Conservation (phyloP, 2,113 vertebrate species). For the Pachycephala philippinensis region DNA sequence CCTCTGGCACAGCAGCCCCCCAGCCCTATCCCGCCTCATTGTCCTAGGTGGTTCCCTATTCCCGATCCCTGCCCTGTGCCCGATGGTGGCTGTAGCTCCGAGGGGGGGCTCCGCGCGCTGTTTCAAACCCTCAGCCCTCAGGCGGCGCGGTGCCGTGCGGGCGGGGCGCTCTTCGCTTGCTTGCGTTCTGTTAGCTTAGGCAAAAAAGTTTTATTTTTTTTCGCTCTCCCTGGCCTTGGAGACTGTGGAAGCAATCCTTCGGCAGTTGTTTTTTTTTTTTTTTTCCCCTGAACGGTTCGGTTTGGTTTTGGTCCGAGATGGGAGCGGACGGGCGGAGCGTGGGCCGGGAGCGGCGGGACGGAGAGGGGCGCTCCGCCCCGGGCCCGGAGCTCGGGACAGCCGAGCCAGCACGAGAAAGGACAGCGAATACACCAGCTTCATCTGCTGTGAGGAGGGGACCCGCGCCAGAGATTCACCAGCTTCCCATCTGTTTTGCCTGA, state of each 20-base stretch:
- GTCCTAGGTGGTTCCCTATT: fast-evolving
- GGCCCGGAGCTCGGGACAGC: too few species aligned
- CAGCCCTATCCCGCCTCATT: not conserved
- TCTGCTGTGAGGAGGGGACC: not conserved
- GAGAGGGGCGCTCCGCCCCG: too few species aligned
- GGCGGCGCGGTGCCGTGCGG: too few species aligned
- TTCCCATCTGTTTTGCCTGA: not conserved
- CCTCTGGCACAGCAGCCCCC: too few species aligned
- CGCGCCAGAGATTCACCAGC: not conserved
- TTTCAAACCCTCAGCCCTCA: fast-evolving
- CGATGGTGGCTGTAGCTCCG: too few species aligned
- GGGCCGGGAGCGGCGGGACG: not conserved
- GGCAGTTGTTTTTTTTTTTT: too few species aligned
- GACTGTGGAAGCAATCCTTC: not conserved
- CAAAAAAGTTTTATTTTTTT: not conserved
- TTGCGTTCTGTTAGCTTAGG: too few species aligned
- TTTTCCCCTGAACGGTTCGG: too few species aligned
- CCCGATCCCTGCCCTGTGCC: fast-evolving
- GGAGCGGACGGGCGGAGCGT: fast-evolving
- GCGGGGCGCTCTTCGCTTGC: too few species aligned
- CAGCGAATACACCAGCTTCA: fast-evolving
- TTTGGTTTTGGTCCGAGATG: too few species aligned
- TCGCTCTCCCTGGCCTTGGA: not conserved
- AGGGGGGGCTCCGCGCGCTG: too few species aligned
- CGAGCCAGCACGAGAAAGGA: fast-evolving